These are phyloP conservation scores for Orchesellides sinensis DNA, from an alignment of 2,888 invertebrate species.

Conservation along the genomic window DNA sequence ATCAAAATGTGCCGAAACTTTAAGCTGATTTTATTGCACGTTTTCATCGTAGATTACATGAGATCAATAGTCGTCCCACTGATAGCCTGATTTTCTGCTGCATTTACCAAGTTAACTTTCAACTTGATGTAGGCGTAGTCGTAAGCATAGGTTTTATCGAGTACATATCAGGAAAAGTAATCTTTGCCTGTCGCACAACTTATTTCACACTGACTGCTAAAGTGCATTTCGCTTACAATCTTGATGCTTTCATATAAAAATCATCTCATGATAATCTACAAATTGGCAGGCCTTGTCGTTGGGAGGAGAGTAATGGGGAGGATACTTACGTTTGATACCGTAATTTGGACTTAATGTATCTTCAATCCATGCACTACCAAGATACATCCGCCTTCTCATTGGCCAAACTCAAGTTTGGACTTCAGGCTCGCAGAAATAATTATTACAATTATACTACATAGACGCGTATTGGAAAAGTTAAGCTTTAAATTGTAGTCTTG, in stretches of 20 bases:
- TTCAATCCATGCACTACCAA: conserved; percentile 37
- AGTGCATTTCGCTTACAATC: neutral
- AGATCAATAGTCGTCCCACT: too few species aligned
- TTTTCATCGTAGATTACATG: too few species aligned
- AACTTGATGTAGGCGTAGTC: too few species aligned
- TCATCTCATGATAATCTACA: neutral
- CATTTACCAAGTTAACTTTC: too few species aligned
- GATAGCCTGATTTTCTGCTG: too few species aligned
- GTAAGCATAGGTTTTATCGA: too few species aligned
- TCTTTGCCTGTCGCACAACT: too few species aligned
- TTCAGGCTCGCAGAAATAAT: conserved; percentile 51
- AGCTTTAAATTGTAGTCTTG: conserved; percentile 7
- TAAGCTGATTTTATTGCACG: too few species aligned
- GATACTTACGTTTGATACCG: conserved; percentile 39
- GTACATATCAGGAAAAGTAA: too few species aligned
- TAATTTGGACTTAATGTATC: conserved; percentile 32
- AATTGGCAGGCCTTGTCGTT: conserved; percentile 61
- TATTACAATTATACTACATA: conserved; percentile 11
- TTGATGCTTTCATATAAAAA: neutral
- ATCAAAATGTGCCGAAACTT: too few species aligned
- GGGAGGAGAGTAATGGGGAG: conserved; percentile 59
- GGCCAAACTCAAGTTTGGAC: conserved; percentile 29
- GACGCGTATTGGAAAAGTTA: conserved; percentile 7
- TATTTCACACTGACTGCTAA: neutral
- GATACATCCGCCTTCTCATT: conserved; percentile 39